Base-by-base conservation (phyloP, 2,113 vertebrate genomes). In the Rhea americana region DNA sequence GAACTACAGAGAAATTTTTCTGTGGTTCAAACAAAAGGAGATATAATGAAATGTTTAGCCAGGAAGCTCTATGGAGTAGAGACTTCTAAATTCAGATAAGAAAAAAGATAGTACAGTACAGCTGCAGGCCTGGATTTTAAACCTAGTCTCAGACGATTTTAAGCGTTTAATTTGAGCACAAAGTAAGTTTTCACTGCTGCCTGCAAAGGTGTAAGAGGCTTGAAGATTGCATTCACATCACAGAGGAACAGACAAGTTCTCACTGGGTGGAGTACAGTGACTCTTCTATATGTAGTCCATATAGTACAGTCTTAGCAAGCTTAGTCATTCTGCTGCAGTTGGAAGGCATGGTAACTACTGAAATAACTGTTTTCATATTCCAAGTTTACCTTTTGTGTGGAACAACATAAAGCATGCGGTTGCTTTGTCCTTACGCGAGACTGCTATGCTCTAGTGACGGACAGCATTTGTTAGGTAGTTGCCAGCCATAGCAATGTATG, bases 321-420 rank as follows among this genome's bases (percentile, higher is more conserved):
- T 96, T 94, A 91, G 76, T 95, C 82, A 92, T 82, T 67, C 67
- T 85, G 79, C 82, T 78, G 88, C 65, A 65, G 47, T 73, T 75
- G 90, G 89, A 93, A 89, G 91, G 80, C 68, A 45, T 58, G 76
- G 70, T 74, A 82, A 73, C 82, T 80, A 79, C 89, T 80, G 91
- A 91, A 89, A 85, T 28, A 74, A 67, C 92, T 63, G 48, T 63
- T 90, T 74, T 80, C 26, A 56, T 51, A 12, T 43, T 85, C 62
- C 48, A 13, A 67, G 16, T 58, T 94, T 85, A 68, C 86, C 58
- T 82, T 93, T 79, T 61, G 72, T 81, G 8, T 39, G 71, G 37
- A 70, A 55, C 39, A 66, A 43, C 0, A 4, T 63, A 47, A 76
- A 85, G 55, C 17, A 13, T 53, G 85, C 39, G 51, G 47, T 59